Conservation (phyloP, 2,113 vertebrate species). For the Gadus chalcogrammus region DNA sequence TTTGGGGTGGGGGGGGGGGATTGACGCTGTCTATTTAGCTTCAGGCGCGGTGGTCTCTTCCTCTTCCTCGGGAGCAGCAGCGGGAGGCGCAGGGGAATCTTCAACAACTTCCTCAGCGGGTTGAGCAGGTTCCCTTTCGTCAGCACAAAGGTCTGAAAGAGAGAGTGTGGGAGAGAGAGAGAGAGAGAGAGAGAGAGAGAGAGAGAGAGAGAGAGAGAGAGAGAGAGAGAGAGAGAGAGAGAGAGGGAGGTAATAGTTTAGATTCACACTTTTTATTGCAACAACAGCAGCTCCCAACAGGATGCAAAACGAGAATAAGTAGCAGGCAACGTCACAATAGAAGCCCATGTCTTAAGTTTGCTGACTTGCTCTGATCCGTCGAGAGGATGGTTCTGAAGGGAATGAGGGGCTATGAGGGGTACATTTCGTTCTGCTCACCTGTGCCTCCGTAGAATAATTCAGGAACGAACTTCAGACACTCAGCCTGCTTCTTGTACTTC, state of each 20-base stretch:
- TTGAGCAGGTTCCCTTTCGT: slow-evolving; percentile 30
- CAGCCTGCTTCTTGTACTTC: slow-evolving; percentile 65
- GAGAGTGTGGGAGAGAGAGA: neutral
- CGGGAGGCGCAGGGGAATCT: neutral
- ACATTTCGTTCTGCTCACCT: slow-evolving; percentile 34
- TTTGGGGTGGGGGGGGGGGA: neutral
- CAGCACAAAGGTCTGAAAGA: slow-evolving; percentile 63
- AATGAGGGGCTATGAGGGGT: too few relatives aligned
- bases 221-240: neutral
- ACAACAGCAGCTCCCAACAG: too few relatives aligned
- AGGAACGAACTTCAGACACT: slow-evolving; percentile 58
- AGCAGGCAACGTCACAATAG: too few relatives aligned
- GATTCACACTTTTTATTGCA: too few relatives aligned
- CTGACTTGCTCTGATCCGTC: too few relatives aligned
- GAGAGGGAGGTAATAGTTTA: neutral
- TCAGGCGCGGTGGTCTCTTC: too few relatives aligned
- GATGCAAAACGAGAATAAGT: neutral
- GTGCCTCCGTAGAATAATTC: slow-evolving; percentile 47
- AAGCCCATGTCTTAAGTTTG: too few relatives aligned
- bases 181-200: neutral
- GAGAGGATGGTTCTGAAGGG: too few relatives aligned
- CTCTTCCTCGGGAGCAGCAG: neutral
- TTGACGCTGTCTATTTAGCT: too few relatives aligned
- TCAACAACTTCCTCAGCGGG: slow-evolving; percentile 14
- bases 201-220: neutral